phyloP scores from a whole-genome alignment of 2,888 invertebrate genomes.

The Geotrupes spiniger region DNA sequence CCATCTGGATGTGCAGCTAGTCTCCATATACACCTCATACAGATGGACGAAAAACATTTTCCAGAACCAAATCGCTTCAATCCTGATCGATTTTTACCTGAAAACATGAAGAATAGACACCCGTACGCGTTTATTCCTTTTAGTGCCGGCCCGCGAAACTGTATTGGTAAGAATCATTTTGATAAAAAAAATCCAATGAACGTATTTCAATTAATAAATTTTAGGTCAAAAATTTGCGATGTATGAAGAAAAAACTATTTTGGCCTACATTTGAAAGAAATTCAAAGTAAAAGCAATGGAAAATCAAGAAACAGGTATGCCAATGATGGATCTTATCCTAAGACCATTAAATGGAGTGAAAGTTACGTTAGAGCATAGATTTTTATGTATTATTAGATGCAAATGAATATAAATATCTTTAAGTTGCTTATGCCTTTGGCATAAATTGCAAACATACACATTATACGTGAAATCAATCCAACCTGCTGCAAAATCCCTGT shows the following conservation, averaged over 20 bases:
- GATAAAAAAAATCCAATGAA: too few species aligned
- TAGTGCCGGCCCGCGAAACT: constrained; percentile 40
- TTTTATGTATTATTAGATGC: too few species aligned
- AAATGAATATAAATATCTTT: too few species aligned
- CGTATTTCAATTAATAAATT: too few species aligned
- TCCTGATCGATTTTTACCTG: constrained; percentile 40
- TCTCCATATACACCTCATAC: constrained; percentile 38
- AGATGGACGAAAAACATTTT: constrained; percentile 41
- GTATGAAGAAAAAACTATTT: neutral
- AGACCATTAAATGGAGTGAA: neutral
- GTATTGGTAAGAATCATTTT: constrained; percentile 34
- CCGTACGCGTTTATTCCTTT: constrained; percentile 42
- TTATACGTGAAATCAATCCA: too few species aligned
- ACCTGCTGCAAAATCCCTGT: too few species aligned
- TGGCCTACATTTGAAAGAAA: neutral
- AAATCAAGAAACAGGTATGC: neutral
- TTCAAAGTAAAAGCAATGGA: neutral
- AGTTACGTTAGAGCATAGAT: neutral
- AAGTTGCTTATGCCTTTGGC: too few species aligned
- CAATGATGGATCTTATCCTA: neutral
- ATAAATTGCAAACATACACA: too few species aligned
- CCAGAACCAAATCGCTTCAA: constrained; percentile 38
- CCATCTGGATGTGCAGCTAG: constrained; percentile 35
- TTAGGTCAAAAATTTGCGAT: constrained; percentile 2
- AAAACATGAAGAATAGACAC: constrained; percentile 34